These are phyloP conservation scores for Calycopis cecrops DNA, from an alignment of 1,140 invertebrate genomes.

Conservation along the genomic window DNA sequence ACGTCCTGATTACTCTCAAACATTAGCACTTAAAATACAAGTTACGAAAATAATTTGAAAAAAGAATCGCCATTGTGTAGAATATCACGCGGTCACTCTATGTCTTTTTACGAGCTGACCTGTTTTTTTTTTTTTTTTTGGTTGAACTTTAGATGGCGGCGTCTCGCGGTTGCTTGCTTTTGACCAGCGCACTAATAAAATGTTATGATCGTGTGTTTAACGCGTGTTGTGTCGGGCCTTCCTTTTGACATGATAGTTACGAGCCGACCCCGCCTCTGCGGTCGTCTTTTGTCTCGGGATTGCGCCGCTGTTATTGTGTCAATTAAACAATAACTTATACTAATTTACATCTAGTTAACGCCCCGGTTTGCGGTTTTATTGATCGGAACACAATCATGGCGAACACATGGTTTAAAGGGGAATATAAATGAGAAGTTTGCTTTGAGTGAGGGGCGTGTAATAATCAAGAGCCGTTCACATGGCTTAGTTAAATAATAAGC, in stretches of 20 bases:
- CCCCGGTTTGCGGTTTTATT: conserved; percentile 5
- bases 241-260: conserved; percentile 73
- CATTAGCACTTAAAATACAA: background rate
- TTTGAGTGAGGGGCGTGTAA: conserved; percentile 47
- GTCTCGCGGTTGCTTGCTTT: conserved; percentile 68
- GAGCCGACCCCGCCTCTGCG: conserved; percentile 63
- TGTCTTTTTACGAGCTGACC: conserved; percentile 69
- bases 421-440: conserved; percentile 6
- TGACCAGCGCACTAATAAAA: conserved; percentile 73
- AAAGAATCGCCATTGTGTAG: conserved; percentile 6
- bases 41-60: conserved; percentile 5
- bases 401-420: background rate
- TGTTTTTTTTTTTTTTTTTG: conserved; percentile 67
- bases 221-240: conserved; percentile 69
- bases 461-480: conserved; percentile 53
- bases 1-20: conserved; percentile 16
- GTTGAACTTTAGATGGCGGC: conserved; percentile 69
- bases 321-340: conserved; percentile 60
- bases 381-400: background rate
- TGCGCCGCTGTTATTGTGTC: conserved; percentile 67
- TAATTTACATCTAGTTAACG: conserved; percentile 51
- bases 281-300: conserved; percentile 59
- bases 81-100: conserved; percentile 55
- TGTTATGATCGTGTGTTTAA: conserved; percentile 74
- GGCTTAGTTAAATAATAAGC: conserved; percentile 72